phyloP scores from a whole-genome alignment of 2,888 invertebrate species.

The Leptopilina myrica region DNA sequence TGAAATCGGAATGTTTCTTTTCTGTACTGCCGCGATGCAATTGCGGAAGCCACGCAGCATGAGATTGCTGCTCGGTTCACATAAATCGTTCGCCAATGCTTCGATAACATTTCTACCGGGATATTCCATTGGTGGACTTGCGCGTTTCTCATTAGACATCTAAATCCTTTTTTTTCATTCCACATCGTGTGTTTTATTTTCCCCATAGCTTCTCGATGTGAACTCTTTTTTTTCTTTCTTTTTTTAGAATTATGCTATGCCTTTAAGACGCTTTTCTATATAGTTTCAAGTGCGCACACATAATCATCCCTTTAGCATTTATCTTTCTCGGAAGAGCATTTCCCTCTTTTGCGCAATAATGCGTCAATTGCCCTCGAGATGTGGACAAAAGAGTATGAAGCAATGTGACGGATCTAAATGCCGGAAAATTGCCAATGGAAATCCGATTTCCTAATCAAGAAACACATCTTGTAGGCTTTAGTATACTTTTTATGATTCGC shows the following conservation, averaged over 20 bases:
- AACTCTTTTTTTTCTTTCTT: constrained; percentile 26
- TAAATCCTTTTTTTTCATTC: constrained; percentile 43
- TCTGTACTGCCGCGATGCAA: constrained; percentile 44
- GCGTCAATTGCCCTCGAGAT: constrained; percentile 1
- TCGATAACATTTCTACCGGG: constrained; percentile 49
- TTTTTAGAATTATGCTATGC: neutral
- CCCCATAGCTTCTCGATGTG: neutral
- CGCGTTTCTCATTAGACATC: constrained; percentile 55
- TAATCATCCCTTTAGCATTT: constrained; percentile 24
- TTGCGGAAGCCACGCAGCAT: constrained; percentile 53
- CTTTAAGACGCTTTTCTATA: too few species aligned
- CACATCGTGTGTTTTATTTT: constrained; percentile 38
- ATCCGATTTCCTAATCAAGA: constrained; percentile 6
- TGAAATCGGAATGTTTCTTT: constrained; percentile 45
- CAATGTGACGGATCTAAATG: constrained; percentile 25
- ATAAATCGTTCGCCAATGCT: constrained; percentile 49
- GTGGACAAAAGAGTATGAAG: constrained; percentile 2
- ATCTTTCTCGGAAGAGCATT: constrained; percentile 15
- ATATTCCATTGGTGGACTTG: constrained; percentile 47
- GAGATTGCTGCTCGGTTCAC: constrained; percentile 46
- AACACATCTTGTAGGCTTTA: too few species aligned
- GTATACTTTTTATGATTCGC: too few species aligned
- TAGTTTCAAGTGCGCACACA: neutral
- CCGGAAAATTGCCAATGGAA: constrained; percentile 27
- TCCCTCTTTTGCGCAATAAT: constrained; percentile 13